Evolutionary conservation across 2,113 vertebrate species (phyloP), one percentile per base, ranked within the genome.

Genomic region (Triplophysa siluroides): DNA sequence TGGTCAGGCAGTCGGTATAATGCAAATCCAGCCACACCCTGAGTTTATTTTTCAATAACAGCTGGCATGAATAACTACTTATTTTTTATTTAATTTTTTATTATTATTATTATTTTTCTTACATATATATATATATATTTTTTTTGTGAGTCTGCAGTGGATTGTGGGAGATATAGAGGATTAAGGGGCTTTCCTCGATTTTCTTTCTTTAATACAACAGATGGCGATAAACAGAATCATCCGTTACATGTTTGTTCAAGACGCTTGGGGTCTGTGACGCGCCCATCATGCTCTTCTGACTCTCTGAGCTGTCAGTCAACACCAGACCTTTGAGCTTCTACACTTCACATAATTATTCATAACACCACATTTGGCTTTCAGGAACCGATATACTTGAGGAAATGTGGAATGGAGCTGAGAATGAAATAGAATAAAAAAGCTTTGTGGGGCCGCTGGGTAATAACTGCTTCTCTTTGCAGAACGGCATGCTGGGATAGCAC

Each of bases 401-500:
- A 60, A 29, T 43, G 54, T 33, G 16, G 54, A 54, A 54, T 54
- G 38, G 43, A 67, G 38, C 11, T n/a, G 11, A 1, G 38, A 14
- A 50, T 10, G 13, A 54, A 16, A 16, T 54, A 14, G 16, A 3
- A 41, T 33, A n/a, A 73, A 58, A 29, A 58, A 1, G 50, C 11
- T n/a, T 13, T 38, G 61, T 68, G 43, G 13, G 24, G 21, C 47
- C 29, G 29, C 58, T 19, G 33, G 14, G 73, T 33, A 62, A 66
- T 73, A 69, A 65, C 73, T 65, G 73, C 80, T 71, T 10, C 19
- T 64, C 68, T 76, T 18, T 47, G 70, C 76, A 76, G 58, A 63
- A 43, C 2, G 60, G 68, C 68, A 24, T 79, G 76, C 65, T 60
- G 68, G 71, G 62, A 67, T 60, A 76, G 76, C 71, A 78, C 47